Base-by-base conservation (phyloP, 2,113 vertebrate species). In the Falco punctatus region DNA sequence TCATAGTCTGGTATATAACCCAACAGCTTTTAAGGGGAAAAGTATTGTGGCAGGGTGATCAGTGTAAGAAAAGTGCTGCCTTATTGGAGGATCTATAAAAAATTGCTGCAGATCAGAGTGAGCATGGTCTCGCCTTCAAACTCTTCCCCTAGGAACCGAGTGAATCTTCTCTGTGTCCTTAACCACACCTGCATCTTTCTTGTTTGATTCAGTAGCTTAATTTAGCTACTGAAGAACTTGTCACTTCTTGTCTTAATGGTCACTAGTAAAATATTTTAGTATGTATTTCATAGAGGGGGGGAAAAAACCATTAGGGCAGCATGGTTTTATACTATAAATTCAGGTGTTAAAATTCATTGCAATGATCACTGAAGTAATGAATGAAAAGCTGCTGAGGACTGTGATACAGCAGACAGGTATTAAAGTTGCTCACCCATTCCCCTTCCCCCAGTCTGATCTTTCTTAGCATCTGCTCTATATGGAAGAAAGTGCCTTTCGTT, bases 381-480 rank as follows among this genome's bases (percentile, higher is more conserved):
- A 23, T 49, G 10, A 77, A 74, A 35, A 77, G 10, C 28, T 71
- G 5, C 15, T 65, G 52, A n/a, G 40, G 22, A 78, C 42, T 77
- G 7, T 52, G 17, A 20, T 48, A 6, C 1, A 33, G 27, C 35
- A 81, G 62, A 22, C 5, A 3, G 9, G 3, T 58, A 61, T 66
- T 71, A 19, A n/a, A 59, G 17, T 64, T 49, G 18, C 61, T 88
- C 84, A 7, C 5, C 27, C 22, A 3, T 32, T 86, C 35, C 11
- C 27, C 21, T 61, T 86, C 24, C 9, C 32, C 22, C 23, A 40
- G 0, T 88, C 32, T 58, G 21, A 35, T 55, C 14, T 57, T 91
- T 1, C 0, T 54, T 64, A 51, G 46, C 0, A 27, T 72, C 49
- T 74, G 66, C 15, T 65, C 17, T 70, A 24, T 75, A 10, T 2